Base-by-base conservation (phyloP, 2,888 invertebrate genomes). In the Lymantria monacha region DNA sequence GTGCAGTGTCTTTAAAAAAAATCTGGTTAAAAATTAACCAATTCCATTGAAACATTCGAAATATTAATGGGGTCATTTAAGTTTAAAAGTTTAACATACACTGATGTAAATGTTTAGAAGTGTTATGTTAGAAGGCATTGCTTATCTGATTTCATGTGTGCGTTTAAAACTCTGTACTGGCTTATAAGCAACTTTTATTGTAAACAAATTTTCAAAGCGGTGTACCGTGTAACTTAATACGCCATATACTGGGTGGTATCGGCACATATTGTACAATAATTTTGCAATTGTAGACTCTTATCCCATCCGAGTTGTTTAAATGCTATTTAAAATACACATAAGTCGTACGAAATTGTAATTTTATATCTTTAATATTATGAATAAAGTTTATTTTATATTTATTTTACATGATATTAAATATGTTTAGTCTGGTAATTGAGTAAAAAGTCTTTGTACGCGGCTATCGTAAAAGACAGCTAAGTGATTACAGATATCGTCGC, bases 231-330 rank as follows among this genome's bases (percentile, higher is more conserved):
- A 38, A 38, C n/a, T 38, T 38, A 11, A 38, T 12, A 7, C n/a
- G 38, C n/a, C 38, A 38, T n/a, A 38, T 38, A 38, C 7, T 12
- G 38, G n/a, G 12, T 12, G 2, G 12, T 38, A 38, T 38, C 38
- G n/a, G 12, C 51, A 48, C 56, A 48, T 42, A 48, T 22, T 41
- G 38, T 38, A 38, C 33, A 3, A 38, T 38, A 38, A 38, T 36
- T 36, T 22, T 36, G 36, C 22, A 12, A 38, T 38, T 38, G 12
- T 38, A 38, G 12, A n/a, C 10, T 9, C 38, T 38, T n/a, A 10
- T n/a, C 11, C 11, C 38, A 12, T 7, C 38, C 3, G 12, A 10
- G 12, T 38, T 38, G n/a, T 12, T n/a, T 36, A 36, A 11, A 11
- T 36, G 10, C 36, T 36, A 11, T 36, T 36, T 36, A 22, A 22